phyloP scores from a whole-genome alignment of 2,888 invertebrate species.

The Campaea margaritaria region DNA sequence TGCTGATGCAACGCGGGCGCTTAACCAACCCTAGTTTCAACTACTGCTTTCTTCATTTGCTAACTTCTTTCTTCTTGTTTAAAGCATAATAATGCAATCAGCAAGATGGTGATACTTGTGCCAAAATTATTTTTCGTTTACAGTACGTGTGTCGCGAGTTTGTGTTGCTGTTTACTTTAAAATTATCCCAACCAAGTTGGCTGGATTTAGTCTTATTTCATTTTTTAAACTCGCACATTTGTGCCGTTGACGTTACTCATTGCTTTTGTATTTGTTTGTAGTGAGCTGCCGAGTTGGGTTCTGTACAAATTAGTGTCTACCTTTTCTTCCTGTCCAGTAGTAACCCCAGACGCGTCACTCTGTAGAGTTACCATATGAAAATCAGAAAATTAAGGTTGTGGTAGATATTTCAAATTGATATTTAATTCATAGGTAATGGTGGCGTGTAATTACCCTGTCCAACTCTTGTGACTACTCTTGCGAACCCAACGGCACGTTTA shows the following conservation, averaged over 20 bases:
- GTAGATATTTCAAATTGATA: slow-evolving; percentile 83
- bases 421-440: slow-evolving; percentile 69
- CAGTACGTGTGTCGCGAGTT: slow-evolving; percentile 66
- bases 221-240: slow-evolving; percentile 57
- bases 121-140: slow-evolving; percentile 59
- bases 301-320: slow-evolving; percentile 57
- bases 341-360: slow-evolving; percentile 60
- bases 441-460: slow-evolving; percentile 62
- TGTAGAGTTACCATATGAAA: slow-evolving; percentile 73
- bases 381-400: slow-evolving; percentile 83
- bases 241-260: slow-evolving; percentile 59
- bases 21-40: slow-evolving; percentile 40
- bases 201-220: slow-evolving; percentile 67
- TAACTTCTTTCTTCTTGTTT: slow-evolving; percentile 40
- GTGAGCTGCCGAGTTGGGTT: slow-evolving; percentile 57
- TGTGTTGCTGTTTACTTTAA: slow-evolving; percentile 63
- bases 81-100: slow-evolving; percentile 51
- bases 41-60: slow-evolving; percentile 47
- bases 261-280: slow-evolving; percentile 53
- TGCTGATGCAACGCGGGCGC: slow-evolving; percentile 60
- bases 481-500: slow-evolving; percentile 51
- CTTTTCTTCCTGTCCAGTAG: slow-evolving; percentile 52
- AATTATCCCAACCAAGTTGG: slow-evolving; percentile 82
- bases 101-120: slow-evolving; percentile 70
- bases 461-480: slow-evolving; percentile 44